Percentiles rank a stretch among this genome's conserved stretches.
phyloP scores from a whole-genome alignment of 2,113 vertebrate species.

The Zingel zingel region DNA sequence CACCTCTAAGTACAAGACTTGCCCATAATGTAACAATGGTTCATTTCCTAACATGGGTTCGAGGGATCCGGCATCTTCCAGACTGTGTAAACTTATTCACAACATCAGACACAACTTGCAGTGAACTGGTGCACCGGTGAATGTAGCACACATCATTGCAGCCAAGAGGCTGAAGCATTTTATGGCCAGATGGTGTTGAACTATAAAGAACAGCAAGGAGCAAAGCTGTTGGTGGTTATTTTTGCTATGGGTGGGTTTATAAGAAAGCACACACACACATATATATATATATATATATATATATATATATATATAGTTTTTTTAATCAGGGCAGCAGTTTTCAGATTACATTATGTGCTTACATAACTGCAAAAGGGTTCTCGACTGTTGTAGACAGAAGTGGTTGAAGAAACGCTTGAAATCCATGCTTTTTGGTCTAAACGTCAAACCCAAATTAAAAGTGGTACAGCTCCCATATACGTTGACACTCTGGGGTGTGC shows the following conservation, averaged over 20 bases:
- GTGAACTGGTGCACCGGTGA: background rate
- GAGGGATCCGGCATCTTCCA: background rate
- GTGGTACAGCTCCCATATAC: too few relatives aligned
- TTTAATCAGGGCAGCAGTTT: too few relatives aligned
- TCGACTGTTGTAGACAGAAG: too few relatives aligned
- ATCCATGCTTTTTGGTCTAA: too few relatives aligned
- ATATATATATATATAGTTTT: too few relatives aligned
- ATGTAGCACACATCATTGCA: background rate
- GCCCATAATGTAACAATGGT: background rate
- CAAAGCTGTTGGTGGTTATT: conserved; percentile 23
- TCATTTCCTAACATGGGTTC: background rate
- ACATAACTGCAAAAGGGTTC: too few relatives aligned
- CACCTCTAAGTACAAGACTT: background rate
- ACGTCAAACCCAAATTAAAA: too few relatives aligned
- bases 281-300: too few relatives aligned
- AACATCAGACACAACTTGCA: background rate
- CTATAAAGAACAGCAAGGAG: conserved; percentile 24
- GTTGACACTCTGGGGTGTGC: too few relatives aligned
- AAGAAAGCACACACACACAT: background rate
- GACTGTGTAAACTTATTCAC: background rate
- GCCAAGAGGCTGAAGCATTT: conserved; percentile 3
- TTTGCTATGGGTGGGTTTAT: conserved; percentile 6
- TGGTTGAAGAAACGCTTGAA: too few relatives aligned
- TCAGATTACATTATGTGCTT: too few relatives aligned
- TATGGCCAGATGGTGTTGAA: conserved; percentile 28